Evolutionary conservation across 2,113 vertebrate genomes (phyloP).

Genomic region (Copsychus sechellarum): DNA sequence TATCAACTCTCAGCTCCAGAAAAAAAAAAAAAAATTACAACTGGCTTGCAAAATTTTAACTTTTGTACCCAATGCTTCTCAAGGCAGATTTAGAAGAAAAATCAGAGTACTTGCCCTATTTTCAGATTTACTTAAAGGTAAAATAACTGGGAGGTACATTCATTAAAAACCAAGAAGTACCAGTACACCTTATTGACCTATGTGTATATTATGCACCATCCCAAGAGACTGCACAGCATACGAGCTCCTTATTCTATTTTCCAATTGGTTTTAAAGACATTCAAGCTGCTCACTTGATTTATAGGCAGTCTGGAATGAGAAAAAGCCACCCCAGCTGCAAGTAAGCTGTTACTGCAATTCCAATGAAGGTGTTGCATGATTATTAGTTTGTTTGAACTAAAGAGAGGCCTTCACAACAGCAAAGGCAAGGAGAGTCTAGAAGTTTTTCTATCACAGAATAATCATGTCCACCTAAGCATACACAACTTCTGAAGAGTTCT

Average conservation of each 20-base stretch:
- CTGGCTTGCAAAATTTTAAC: neutral
- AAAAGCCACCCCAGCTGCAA: neutral
- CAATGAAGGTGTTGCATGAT: neutral
- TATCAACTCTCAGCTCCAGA: neutral
- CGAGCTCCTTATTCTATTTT: neutral
- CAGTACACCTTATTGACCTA: neutral
- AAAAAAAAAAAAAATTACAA: neutral
- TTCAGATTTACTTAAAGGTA: neutral
- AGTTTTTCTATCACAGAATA: neutral
- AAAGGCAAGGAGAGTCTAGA: neutral
- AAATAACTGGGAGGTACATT: neutral
- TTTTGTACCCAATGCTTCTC: neutral
- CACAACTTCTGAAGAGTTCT: neutral
- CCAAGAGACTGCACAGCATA: neutral
- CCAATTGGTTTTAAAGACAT: neutral
- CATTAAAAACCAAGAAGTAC: neutral
- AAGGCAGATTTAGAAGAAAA: neutral
- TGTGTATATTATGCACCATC: neutral
- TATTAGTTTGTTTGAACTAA: neutral
- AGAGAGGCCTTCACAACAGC: neutral
- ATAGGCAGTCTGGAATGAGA: neutral
- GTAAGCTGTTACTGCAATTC: neutral
- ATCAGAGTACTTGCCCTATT: neutral
- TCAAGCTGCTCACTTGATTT: neutral
- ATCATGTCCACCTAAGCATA: neutral